Evolutionary conservation across 2,888 invertebrate genomes (phyloP).

Genomic region (Acleris literana): DNA sequence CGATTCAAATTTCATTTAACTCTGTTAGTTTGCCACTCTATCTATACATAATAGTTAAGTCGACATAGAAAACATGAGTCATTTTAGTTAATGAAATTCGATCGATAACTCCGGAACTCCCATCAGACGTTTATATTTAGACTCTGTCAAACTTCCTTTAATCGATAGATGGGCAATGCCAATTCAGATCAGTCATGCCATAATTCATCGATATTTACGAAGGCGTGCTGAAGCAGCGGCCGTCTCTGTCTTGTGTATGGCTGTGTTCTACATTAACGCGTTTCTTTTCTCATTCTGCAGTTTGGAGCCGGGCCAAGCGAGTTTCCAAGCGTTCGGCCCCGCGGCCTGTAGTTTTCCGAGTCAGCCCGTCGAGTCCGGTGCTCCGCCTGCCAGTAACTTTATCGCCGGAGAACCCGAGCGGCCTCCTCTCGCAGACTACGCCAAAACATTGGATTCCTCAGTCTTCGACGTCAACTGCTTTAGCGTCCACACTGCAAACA

Average conservation of each 20-base stretch:
- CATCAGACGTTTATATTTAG: slow-evolving; percentile 67
- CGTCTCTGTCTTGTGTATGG: slow-evolving; percentile 77
- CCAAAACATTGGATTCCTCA: slow-evolving; percentile 61
- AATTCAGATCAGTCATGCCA: slow-evolving; percentile 76
- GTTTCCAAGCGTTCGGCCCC: slow-evolving; percentile 79
- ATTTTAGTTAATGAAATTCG: slow-evolving; percentile 46
- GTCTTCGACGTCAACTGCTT: slow-evolving; percentile 60
- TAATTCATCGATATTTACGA: slow-evolving; percentile 78
- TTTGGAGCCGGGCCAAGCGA: slow-evolving; percentile 84
- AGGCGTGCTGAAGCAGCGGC: slow-evolving; percentile 67
- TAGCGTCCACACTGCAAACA: slow-evolving; percentile 53
- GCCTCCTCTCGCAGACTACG: slow-evolving; percentile 65
- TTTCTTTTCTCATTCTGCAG: slow-evolving; percentile 84
- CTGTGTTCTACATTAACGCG: slow-evolving; percentile 72
- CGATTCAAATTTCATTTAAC: slow-evolving; percentile 1
- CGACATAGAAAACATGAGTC: slow-evolving; percentile 39
- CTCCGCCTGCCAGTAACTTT: slow-evolving; percentile 62
- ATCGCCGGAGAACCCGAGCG: slow-evolving; percentile 64
- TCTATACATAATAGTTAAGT: not conserved
- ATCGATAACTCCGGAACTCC: slow-evolving; percentile 51
- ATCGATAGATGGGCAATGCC: slow-evolving; percentile 72
- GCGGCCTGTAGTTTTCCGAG: slow-evolving; percentile 82
- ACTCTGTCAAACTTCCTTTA: slow-evolving; percentile 74
- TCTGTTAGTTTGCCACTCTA: not conserved
- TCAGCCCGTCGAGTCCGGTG: slow-evolving; percentile 76